These are phyloP conservation scores for Grammomys surdaster DNA, from an alignment of 2,113 vertebrate species.

Conservation along the genomic window DNA sequence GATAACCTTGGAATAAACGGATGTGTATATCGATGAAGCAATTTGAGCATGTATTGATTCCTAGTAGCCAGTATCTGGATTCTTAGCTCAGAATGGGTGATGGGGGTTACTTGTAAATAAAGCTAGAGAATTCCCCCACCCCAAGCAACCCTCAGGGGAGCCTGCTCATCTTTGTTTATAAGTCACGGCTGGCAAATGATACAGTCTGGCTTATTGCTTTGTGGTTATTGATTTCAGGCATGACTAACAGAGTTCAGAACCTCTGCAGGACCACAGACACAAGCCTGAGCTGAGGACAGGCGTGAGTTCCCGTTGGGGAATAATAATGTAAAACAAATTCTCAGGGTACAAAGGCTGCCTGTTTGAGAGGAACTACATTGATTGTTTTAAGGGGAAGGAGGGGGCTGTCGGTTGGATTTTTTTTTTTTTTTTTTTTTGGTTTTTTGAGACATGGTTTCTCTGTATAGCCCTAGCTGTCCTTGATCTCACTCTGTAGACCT, in stretches of 20 bases:
- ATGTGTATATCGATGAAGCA: conserved; percentile 87
- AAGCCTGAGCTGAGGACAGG: neutral
- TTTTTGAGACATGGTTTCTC: no score
- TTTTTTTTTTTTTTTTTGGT: no score
- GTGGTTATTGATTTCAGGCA: conserved; percentile 77
- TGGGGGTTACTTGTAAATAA: conserved; percentile 83
- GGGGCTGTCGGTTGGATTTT: neutral
- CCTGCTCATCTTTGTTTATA: conserved; percentile 79
- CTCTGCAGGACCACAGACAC: neutral
- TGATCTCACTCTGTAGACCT: no score
- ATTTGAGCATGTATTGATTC: conserved; percentile 89
- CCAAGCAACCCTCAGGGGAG: conserved; percentile 69
- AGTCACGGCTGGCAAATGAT: conserved; percentile 70
- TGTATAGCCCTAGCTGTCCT: no score
- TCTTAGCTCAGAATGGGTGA: conserved; percentile 80
- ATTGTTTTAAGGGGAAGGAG: conserved; percentile 18
- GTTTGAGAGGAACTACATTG: neutral
- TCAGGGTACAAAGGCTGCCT: neutral
- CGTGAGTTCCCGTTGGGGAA: neutral
- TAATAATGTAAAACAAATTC: conserved; percentile 23
- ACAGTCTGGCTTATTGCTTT: conserved; percentile 65
- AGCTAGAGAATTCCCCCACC: conserved; percentile 55
- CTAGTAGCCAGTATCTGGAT: conserved; percentile 82
- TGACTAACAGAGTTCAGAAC: conserved; percentile 68
- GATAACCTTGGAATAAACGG: conserved; percentile 89